Base-by-base conservation (phyloP, 92 coral and sea anemone genomes). In the Umimayanthus chanpuru region DNA sequence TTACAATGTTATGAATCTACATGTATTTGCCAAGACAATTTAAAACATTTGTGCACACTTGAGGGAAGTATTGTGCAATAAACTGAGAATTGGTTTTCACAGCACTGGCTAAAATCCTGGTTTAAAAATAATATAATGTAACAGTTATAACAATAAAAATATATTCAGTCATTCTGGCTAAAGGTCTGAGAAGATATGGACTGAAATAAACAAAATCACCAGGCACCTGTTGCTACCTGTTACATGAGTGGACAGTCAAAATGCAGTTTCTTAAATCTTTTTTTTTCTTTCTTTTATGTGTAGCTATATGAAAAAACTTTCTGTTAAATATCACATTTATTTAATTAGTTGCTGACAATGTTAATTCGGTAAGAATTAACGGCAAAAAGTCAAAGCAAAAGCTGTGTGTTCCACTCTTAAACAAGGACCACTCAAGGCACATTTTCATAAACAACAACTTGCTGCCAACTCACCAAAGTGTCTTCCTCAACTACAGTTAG, bases 401-500 rank as follows among this genome's bases (percentile, higher is more conserved):
- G 5, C 43, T 11, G 30, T 38, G 10, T 10, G 70, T 81, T 28
- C 30, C 23, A 4, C 20, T 67, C 78, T 44, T 70, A 71, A 83
- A 70, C 87, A 83, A n/a, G 39, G 40, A 67, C 53, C n/a, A 44
- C 72, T 56, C 38, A 55, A 53, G 64, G 71, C 20, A n/a, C 36
- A 30, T 67, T 55, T 14, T 82, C 29, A 83, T 70, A 68, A 71
- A 83, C 65, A 83, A 11, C 25, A 75, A 32, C 64, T 53, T 76
- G 30, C 28, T 2, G 36, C 44, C 8, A 80, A 93, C 98, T 95
- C 90, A 95, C 98, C 98, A 92, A 88, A 84, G 86, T 92, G 30
- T 91, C 68, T 77, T 93, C 98, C 92, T 94, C 93, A 70, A 92
- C 90, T 12, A 93, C 89, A 61, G 98, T 92, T 86, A 92, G 93